These are phyloP conservation scores for Ceyx cyanopectus DNA, from an alignment of 2,113 vertebrate species.

Conservation along the genomic window DNA sequence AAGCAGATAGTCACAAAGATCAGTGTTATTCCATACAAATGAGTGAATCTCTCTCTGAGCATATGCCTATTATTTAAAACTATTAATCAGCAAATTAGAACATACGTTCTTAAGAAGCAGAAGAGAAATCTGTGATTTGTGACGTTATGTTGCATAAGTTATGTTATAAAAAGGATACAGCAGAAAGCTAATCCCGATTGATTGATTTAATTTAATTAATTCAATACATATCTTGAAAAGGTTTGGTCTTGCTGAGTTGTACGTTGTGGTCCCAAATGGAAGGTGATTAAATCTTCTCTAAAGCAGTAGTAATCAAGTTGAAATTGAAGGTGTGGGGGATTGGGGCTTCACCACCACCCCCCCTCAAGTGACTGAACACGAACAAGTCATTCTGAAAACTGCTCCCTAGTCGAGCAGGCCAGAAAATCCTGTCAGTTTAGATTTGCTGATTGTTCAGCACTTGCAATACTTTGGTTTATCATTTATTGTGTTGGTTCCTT, in stretches of 20 bases:
- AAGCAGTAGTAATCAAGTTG: background rate
- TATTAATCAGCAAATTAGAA: background rate
- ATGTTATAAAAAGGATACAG: background rate
- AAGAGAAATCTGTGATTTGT: background rate
- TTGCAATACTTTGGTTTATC: background rate
- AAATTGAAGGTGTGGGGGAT: background rate
- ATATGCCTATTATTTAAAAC: background rate
- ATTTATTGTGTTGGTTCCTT: background rate
- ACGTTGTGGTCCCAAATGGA: accelerated
- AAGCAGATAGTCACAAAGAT: background rate
- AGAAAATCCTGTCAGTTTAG: background rate
- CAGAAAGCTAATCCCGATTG: background rate
- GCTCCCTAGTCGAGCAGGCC: background rate
- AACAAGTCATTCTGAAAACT: background rate
- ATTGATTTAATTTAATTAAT: too few relatives aligned
- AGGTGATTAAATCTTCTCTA: background rate
- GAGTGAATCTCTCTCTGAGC: background rate
- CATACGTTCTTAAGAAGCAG: background rate
- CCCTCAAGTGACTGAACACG: background rate
- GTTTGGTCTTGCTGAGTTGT: background rate
- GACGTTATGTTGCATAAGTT: too few relatives aligned
- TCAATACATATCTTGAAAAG: background rate
- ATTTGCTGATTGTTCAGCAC: background rate
- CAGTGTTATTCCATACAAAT: background rate
- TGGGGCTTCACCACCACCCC: too few relatives aligned